Evolutionary conservation across 2,797 vertebrate species (phyloP).

Genomic region (Atherinosoma microstoma): DNA sequence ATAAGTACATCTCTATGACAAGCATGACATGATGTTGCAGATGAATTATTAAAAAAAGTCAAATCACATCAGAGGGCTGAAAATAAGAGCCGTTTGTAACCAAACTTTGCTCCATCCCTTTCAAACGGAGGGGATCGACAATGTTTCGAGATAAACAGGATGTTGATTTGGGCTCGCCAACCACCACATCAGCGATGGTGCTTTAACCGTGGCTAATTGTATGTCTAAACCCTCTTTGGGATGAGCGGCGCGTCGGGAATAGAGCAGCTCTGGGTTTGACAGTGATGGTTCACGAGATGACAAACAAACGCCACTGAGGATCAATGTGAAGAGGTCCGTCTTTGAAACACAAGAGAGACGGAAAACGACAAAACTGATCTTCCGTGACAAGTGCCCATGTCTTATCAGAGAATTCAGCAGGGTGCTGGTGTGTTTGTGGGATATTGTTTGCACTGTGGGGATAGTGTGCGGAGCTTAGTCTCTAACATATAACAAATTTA

Average conservation of each 20-base stretch:
- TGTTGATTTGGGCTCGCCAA: slow-evolving; percentile 27
- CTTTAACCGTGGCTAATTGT: slow-evolving; percentile 76
- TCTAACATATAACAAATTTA: slow-evolving; percentile 26
- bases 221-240: slow-evolving; percentile 72
- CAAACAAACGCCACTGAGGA: slow-evolving; percentile 81
- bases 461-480: slow-evolving; percentile 24
- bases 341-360: slow-evolving; percentile 61
- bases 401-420: slow-evolving; percentile 66
- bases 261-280: slow-evolving; percentile 67
- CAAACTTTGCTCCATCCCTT: slow-evolving; percentile 46
- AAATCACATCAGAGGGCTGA: slow-evolving; percentile 57
- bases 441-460: slow-evolving; percentile 39
- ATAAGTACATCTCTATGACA: slow-evolving; percentile 57
- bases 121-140: slow-evolving; percentile 4
- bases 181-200: slow-evolving; percentile 29
- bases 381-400: slow-evolving; percentile 67
- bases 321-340: slow-evolving; percentile 76
- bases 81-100: slow-evolving; percentile 38
- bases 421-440: slow-evolving; percentile 52
- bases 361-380: slow-evolving; percentile 62
- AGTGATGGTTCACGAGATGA: slow-evolving; percentile 77
- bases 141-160: slow-evolving; percentile 35
- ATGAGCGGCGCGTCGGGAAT: slow-evolving; percentile 66
- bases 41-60: slow-evolving; percentile 66
- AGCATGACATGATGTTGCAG: slow-evolving; percentile 62